Evolutionary conservation across 2,113 vertebrate genomes (phyloP), one percentile per base, ranked within the genome.

Genomic region (Chionodraco myersi): DNA sequence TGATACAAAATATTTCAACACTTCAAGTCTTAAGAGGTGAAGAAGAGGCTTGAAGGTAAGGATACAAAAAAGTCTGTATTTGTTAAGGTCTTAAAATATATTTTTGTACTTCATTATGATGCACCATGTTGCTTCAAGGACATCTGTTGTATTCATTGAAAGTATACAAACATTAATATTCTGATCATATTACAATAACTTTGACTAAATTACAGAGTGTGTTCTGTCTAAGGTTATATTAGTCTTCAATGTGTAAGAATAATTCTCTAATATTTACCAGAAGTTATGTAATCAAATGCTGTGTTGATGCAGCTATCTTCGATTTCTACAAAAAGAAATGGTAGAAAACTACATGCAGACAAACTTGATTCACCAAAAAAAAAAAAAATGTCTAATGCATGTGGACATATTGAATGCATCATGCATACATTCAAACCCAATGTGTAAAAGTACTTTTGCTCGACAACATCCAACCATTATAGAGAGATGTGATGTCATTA

Each of bases 11-110:
- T 61, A 36, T 81, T 23, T n/a, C 21, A 44, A 48, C 53, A 77
- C 56, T 72, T 44, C 10, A 21, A 66, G 70, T 7, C 6, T 7
- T 12, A 18, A 47, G 53, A 59, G 34, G 26, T 58, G 36, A 74
- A 61, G 68, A 66, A 26, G 1, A 36, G 4, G 9, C 6, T n/a
- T 30, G 7, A 26, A 64, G 83, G 87, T 89, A 76, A 77, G 78
- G 9, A 57, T 30, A 23, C 26, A 64, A 1, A 41, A 41, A 41
- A 26, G 11, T n/a, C 3, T 36, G 2, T 21, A 36, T 59, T 36
- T 49, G 21, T 51, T 23, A 54, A 26, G 61, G 65, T 45, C 6
- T 44, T 44, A 16, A 56, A 30, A 54, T 44, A 13, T 16, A 47
- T 23, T 48, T 61, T 30, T 58, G 44, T 18, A 23, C 15, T 18